Percentiles rank a stretch among this genome's conserved stretches.
Conservation (phyloP, 2,888 invertebrate genomes). For the Mimumesa dahlbomi region DNA sequence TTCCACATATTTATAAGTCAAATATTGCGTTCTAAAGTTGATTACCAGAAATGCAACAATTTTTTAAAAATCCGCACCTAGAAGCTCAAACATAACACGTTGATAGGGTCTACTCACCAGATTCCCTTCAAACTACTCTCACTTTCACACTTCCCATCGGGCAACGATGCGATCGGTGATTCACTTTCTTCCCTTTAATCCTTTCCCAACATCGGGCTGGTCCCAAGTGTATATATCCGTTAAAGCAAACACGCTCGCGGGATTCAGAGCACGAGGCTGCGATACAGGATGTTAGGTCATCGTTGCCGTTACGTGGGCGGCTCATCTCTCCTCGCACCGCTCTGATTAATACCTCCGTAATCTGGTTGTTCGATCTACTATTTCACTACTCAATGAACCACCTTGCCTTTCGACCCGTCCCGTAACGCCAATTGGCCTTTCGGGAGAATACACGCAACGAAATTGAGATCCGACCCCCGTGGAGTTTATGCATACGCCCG, state of each 20-base stretch:
- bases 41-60: too few species aligned
- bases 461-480: constrained; percentile 56
- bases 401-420: not conserved
- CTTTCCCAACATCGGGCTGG: not conserved
- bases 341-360: constrained; percentile 62
- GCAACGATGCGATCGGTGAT: too few species aligned
- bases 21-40: too few species aligned
- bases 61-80: too few species aligned
- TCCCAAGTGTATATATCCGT: not conserved
- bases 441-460: constrained; percentile 45
- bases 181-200: not conserved
- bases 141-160: too few species aligned
- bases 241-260: constrained; percentile 20
- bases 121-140: too few species aligned
- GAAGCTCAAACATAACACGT: too few species aligned
- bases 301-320: constrained; percentile 60
- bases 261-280: constrained; percentile 38
- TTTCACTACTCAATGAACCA: constrained; percentile 34
- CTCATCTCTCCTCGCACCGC: constrained; percentile 51
- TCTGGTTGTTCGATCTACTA: constrained; percentile 59
- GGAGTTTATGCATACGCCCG: constrained; percentile 43
- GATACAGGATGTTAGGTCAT: constrained; percentile 69
- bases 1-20: too few species aligned
- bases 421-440: constrained; percentile 27
- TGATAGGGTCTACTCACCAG: too few species aligned